phyloP scores from a whole-genome alignment of 1,140 invertebrate species.

The Drosophila saltans region DNA sequence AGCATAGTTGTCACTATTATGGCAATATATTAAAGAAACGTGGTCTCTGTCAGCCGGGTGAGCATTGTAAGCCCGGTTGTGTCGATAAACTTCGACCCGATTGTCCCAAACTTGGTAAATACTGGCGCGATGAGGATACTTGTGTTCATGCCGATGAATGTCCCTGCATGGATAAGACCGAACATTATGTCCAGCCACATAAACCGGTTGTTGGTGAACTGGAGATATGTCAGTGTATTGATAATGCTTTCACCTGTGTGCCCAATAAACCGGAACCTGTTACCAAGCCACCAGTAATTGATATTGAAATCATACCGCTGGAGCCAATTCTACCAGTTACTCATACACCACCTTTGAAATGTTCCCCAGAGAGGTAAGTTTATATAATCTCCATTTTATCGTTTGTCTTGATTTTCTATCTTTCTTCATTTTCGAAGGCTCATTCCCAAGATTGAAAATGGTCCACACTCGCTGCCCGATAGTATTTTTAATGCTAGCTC shows the following conservation, averaged over 20 bases:
- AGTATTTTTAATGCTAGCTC: conserved; percentile 86
- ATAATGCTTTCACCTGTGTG: conserved; percentile 88
- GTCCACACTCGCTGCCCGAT: conserved; percentile 84
- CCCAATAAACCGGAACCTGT: conserved; percentile 82
- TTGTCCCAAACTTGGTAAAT: conserved; percentile 54
- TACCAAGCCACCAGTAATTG: conserved; percentile 18
- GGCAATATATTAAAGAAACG: conserved; percentile 66
- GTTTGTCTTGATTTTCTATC: neutral
- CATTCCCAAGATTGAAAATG: conserved; percentile 85
- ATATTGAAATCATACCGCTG: conserved; percentile 3
- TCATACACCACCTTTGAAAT: conserved; percentile 84
- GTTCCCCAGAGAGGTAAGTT: conserved; percentile 83
- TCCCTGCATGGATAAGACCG: conserved; percentile 87
- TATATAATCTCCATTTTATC: neutral
- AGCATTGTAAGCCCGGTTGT: conserved; percentile 78
- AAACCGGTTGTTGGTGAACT: conserved; percentile 63
- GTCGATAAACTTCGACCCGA: conserved; percentile 76
- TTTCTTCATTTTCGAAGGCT: conserved; percentile 67
- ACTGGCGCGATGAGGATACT: conserved; percentile 87
- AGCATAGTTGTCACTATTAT: conserved; percentile 86
- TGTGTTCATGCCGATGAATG: conserved; percentile 89
- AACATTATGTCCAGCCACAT: conserved; percentile 84
- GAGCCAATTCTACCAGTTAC: conserved; percentile 82
- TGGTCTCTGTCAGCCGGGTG: conserved; percentile 68
- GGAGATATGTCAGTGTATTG: conserved; percentile 89